Evolutionary conservation across 2,113 vertebrate genomes (phyloP).

Genomic region (Salvator merianae): DNA sequence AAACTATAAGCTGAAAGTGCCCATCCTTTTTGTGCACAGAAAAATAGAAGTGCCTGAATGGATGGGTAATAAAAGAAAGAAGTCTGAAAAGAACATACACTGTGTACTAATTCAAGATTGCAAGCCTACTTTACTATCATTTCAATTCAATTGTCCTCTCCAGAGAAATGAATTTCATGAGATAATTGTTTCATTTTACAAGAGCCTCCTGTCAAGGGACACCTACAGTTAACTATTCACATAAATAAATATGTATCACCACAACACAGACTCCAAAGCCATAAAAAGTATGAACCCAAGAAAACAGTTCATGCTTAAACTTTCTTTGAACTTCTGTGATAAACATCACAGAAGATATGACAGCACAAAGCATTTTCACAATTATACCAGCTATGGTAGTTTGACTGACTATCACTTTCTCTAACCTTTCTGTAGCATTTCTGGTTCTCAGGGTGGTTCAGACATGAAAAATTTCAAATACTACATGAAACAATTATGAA

Average conservation of each 20-base stretch:
- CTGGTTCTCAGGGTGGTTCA: too few relatives aligned
- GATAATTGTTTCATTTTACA: slow-evolving; percentile 33
- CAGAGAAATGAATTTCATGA: slow-evolving; percentile 52
- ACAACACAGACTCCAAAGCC: neutral
- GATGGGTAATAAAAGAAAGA: slow-evolving; percentile 48
- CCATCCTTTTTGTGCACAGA: slow-evolving; percentile 8
- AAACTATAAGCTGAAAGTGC: slow-evolving; percentile 39
- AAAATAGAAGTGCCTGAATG: slow-evolving; percentile 31
- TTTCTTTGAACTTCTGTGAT: neutral
- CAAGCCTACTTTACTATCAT: slow-evolving; percentile 46
- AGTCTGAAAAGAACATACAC: slow-evolving; percentile 17
- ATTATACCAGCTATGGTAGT: neutral
- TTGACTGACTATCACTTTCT: too few relatives aligned
- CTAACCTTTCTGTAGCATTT: too few relatives aligned
- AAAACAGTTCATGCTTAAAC: slow-evolving; percentile 12
- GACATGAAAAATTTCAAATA: too few relatives aligned
- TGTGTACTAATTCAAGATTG: slow-evolving; percentile 38
- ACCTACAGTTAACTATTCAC: neutral
- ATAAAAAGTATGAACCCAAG: slow-evolving; percentile 1
- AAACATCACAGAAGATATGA: neutral
- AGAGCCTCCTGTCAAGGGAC: slow-evolving; percentile 8
- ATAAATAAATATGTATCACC: slow-evolving; percentile 2
- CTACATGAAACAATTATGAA: too few relatives aligned
- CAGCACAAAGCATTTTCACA: neutral
- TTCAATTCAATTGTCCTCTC: slow-evolving; percentile 59